These are phyloP conservation scores for Cynopterus sphinx DNA, from an alignment of 2,797 vertebrate genomes.

Conservation along the genomic window DNA sequence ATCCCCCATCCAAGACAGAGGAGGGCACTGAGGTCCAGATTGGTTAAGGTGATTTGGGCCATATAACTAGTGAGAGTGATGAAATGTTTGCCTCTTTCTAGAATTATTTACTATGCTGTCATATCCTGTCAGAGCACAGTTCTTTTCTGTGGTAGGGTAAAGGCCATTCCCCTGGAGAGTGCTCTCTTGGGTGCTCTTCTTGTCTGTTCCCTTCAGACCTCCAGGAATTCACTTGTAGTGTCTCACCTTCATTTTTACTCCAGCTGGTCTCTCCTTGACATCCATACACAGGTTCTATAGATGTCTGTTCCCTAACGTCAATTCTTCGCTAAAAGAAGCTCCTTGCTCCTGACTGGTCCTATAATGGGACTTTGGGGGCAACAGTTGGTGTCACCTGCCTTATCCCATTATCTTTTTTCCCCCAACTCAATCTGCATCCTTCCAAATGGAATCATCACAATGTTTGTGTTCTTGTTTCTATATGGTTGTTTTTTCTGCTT, in stretches of 20 bases:
- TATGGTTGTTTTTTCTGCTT: not conserved
- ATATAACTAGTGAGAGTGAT: not conserved
- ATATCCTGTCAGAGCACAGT: not conserved
- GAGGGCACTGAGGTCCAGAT: not conserved
- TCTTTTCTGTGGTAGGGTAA: not conserved
- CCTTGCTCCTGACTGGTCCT: not conserved
- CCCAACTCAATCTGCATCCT: not conserved
- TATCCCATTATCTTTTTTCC: not conserved
- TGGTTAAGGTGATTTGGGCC: not conserved
- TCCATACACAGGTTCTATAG: not conserved
- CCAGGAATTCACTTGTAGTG: not conserved
- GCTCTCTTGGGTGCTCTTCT: not conserved
- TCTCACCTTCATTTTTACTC: not conserved
- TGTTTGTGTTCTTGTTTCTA: not conserved
- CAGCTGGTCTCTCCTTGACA: not conserved
- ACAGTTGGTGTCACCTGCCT: not conserved
- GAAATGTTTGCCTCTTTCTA: not conserved
- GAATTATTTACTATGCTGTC: not conserved
- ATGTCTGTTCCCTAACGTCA: not conserved
- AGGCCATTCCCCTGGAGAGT: not conserved
- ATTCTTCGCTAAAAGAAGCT: not conserved
- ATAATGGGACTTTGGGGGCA: not conserved
- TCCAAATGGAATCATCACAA: not conserved
- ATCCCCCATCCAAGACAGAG: not conserved
- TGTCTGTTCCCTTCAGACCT: not conserved